Base-by-base conservation (phyloP, 2,113 vertebrate genomes). In the Steatornis caripensis region DNA sequence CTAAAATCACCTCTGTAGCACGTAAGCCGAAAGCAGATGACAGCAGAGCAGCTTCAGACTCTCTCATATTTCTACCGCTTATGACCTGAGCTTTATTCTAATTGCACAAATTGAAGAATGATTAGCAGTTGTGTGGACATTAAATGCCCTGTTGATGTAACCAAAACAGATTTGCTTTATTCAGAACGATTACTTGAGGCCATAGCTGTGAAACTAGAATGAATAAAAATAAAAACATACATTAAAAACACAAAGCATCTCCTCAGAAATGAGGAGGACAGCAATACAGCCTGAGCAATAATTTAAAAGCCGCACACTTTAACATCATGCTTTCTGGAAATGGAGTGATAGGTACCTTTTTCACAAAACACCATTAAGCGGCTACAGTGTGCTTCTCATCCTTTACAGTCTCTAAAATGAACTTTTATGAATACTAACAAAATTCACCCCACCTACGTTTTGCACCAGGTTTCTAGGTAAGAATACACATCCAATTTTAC, bases 121-220 rank as follows among this genome's bases (percentile, higher is more conserved):
- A 97, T 92, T 94, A 95, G 93, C 92, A 82, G 91, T 65, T 93
- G n/a, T 64, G 83, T n/a, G 85, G 88, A 94, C 88, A 55, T 71
- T 89, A 94, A 96, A 87, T 68, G 87, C 49, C 65, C 76, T 51
- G 74, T 11, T 94, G 92, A 85, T 75, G 77, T 48, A 95, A 96
- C 62, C 43, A 71, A 70, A 95, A 87, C 54, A 90, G 61, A 93
- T 94, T 72, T 91, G 55, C 71, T 89, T 85, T 81, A 87, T 88
- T 91, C 78, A 62, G 74, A 96, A 84, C 4, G 9, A 95, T 85
- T 93, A 97, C 68, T 84, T 93, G 86, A 86, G 75, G 55, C 68
- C 39, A 23, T 89, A 88, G 79, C 68, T 84, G 49, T 62, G 89
- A 96, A 95, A 89, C 71, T 48, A 48, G 27, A 91, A 91, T 69